Percentiles rank a stretch among this genome's conserved stretches.
Evolutionary conservation across 1,140 invertebrate genomes (phyloP).

Genomic region (Drosophila takahashii): DNA sequence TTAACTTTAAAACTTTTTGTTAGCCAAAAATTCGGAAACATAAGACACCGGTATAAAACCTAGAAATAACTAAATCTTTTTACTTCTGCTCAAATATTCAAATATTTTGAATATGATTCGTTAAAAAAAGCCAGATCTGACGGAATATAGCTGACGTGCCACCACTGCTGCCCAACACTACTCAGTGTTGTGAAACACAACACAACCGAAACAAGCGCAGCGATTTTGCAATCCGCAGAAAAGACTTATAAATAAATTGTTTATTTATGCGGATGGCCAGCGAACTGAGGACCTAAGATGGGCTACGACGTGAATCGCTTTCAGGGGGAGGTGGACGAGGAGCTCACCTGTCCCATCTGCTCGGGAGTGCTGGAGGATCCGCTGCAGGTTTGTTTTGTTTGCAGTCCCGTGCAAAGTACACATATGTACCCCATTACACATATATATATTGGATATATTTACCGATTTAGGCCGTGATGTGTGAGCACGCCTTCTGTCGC

Average conservation of each 20-base stretch:
- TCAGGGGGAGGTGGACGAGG: conserved; percentile 92
- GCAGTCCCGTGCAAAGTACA: conserved; percentile 9
- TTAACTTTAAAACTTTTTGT: no score
- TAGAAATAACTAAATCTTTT: no score
- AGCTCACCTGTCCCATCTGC: conserved; percentile 93
- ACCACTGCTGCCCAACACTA: neutral
- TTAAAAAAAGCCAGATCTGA: neutral
- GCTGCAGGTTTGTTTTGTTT: conserved; percentile 87
- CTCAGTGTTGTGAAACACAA: conserved; percentile 4
- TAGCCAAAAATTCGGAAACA: no score
- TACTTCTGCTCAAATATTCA: no score
- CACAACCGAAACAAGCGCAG: conserved; percentile 45
- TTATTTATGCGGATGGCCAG: conserved; percentile 43
- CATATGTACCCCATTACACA: neutral
- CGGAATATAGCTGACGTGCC: neutral
- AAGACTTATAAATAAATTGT: conserved; percentile 29
- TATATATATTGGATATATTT: conserved; percentile 9
- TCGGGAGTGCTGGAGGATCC: conserved; percentile 92
- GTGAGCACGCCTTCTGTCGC: conserved; percentile 98
- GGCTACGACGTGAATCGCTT: conserved; percentile 92
- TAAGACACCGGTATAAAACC: no score
- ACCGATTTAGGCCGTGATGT: conserved; percentile 92
- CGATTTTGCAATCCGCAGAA: conserved; percentile 55
- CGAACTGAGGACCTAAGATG: conserved; percentile 85
- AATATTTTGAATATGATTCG: no score